Evolutionary conservation across 2,797 vertebrate genomes (phyloP).

Genomic region (Pelobates cultripes): DNA sequence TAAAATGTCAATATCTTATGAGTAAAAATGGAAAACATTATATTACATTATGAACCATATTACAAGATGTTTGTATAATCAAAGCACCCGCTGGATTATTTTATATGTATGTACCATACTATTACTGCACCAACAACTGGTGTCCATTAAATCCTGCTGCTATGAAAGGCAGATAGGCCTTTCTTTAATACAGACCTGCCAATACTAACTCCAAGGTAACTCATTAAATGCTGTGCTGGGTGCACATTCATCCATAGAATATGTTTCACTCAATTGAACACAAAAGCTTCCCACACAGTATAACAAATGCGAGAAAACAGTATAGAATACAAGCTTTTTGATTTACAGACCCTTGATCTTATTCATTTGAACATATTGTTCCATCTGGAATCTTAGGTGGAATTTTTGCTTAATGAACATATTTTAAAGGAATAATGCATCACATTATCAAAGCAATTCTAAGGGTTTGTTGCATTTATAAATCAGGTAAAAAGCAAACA

Average conservation of each 20-base stretch:
- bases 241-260: neutral
- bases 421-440: no score
- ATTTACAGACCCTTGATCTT: no score
- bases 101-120: neutral
- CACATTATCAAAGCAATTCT: no score
- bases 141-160: neutral
- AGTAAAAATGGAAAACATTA: neutral
- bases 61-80: neutral
- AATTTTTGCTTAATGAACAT: no score
- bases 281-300: neutral
- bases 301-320: no score
- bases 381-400: no score
- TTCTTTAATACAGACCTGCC: neutral
- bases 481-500: no score
- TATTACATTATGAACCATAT: neutral
- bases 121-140: neutral
- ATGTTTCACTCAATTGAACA: neutral
- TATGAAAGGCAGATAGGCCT: neutral
- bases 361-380: no score
- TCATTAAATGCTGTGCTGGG: neutral
- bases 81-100: neutral
- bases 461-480: no score
- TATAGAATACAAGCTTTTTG: no score
- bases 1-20: conserved; percentile 21
- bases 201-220: neutral